phyloP scores from a whole-genome alignment of 2,113 vertebrate genomes.

The Eurystomus gularis region DNA sequence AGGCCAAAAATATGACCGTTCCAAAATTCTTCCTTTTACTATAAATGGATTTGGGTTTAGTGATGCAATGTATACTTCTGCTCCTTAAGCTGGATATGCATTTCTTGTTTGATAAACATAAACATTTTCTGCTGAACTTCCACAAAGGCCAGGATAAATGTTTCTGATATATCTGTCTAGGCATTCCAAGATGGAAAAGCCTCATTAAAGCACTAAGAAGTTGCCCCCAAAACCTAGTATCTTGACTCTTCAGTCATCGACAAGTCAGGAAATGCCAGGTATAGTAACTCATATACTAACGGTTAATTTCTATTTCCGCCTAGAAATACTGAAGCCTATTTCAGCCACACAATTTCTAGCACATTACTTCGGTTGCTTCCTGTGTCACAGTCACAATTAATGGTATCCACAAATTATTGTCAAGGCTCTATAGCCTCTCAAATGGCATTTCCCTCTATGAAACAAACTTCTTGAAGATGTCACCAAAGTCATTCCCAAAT shows the following conservation, averaged over 20 bases:
- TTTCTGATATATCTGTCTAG: not conserved
- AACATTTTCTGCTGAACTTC: not conserved
- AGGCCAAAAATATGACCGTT: not conserved
- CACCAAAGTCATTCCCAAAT: not conserved
- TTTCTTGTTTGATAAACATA: not conserved
- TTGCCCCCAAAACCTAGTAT: not conserved
- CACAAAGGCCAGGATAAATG: not conserved
- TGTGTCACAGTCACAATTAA: not conserved
- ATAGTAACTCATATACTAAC: not conserved
- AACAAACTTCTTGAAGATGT: not conserved
- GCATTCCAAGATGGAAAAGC: not conserved
- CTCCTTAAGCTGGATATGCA: not conserved
- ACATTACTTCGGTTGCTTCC: not conserved
- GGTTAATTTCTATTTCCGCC: not conserved
- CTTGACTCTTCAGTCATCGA: not conserved
- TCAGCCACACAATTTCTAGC: not conserved
- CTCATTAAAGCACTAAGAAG: not conserved
- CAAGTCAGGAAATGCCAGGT: constrained; percentile 32
- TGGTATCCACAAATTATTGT: not conserved
- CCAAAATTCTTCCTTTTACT: not conserved
- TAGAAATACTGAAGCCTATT: not conserved
- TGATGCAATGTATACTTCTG: not conserved
- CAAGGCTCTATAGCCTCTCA: not conserved
- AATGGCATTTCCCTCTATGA: not conserved
- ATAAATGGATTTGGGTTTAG: not conserved